Evolutionary conservation across 1,140 invertebrate species (phyloP).

Genomic region (Brachionus sp.): DNA sequence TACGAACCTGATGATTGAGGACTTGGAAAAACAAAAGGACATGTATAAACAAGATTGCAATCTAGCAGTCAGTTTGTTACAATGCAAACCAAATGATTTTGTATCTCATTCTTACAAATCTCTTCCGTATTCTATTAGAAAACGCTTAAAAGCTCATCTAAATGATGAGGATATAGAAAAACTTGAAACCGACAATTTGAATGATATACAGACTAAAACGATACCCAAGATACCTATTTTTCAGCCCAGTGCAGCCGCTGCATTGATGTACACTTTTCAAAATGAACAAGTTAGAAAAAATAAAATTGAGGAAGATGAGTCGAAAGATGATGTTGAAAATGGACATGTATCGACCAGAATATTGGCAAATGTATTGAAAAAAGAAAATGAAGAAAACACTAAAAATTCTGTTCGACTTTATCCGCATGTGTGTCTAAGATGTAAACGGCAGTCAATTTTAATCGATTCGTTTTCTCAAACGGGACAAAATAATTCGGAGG

Average conservation of each 20-base stretch:
- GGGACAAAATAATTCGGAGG: not conserved
- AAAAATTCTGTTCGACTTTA: not conserved
- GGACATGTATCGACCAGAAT: not conserved
- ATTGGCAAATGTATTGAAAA: not conserved
- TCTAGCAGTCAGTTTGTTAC: constrained; percentile 83
- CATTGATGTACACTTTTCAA: constrained; percentile 2
- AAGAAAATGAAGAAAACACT: not conserved
- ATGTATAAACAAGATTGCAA: constrained; percentile 89
- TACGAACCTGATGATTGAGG: constrained; percentile 77
- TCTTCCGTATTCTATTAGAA: constrained; percentile 83
- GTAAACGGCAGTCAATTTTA: not conserved
- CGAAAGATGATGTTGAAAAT: not conserved
- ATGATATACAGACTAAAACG: not conserved
- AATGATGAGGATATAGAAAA: constrained; percentile 56
- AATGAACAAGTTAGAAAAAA: not conserved
- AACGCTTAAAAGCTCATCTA: constrained; percentile 68
- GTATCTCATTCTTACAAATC: constrained; percentile 71
- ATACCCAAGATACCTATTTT: constrained; percentile 25
- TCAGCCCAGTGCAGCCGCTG: constrained; percentile 17
- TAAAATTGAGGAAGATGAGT: not conserved
- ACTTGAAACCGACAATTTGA: constrained; percentile 48
- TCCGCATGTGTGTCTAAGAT: constrained; percentile 17
- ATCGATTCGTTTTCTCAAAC: not conserved
- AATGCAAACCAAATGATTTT: constrained; percentile 91
- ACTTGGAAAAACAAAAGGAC: constrained; percentile 88